Percentiles rank a stretch among this genome's conserved stretches.
Conservation (phyloP, 1,140 invertebrate genomes). For the Eumaeus atala region DNA sequence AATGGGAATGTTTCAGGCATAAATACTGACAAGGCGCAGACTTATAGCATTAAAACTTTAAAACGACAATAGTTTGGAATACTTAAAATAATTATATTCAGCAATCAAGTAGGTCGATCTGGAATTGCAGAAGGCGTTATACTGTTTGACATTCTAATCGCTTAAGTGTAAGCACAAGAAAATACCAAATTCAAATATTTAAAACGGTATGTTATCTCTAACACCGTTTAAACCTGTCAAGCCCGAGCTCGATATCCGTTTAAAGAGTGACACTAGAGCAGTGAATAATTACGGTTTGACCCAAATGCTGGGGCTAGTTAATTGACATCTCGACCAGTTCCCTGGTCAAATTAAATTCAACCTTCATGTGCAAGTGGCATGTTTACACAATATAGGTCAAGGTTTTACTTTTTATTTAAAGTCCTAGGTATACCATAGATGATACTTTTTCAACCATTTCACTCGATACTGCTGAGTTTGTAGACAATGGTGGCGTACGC, state of each 20-base stretch:
- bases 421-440: too few relatives aligned
- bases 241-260: constrained; percentile 28
- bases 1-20: too few relatives aligned
- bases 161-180: too few relatives aligned
- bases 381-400: constrained; percentile 20
- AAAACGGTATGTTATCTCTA: constrained; percentile 16
- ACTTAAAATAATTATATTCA: too few relatives aligned
- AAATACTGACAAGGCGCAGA: too few relatives aligned
- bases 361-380: constrained; percentile 21
- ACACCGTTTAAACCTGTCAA: constrained; percentile 13
- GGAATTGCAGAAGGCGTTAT: too few relatives aligned
- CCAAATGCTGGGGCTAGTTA: constrained; percentile 33
- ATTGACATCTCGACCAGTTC: constrained; percentile 27
- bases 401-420: constrained; percentile 9
- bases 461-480: background rate
- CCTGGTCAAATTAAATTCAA: constrained; percentile 20
- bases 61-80: too few relatives aligned
- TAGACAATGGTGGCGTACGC: too few relatives aligned
- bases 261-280: constrained; percentile 41
- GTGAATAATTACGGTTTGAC: constrained; percentile 53
- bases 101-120: too few relatives aligned
- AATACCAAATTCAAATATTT: background rate
- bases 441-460: constrained; percentile 1
- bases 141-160: too few relatives aligned
- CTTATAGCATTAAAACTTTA: too few relatives aligned